Conservation (phyloP, 2,797 vertebrate genomes). For the Siniperca undulata region DNA sequence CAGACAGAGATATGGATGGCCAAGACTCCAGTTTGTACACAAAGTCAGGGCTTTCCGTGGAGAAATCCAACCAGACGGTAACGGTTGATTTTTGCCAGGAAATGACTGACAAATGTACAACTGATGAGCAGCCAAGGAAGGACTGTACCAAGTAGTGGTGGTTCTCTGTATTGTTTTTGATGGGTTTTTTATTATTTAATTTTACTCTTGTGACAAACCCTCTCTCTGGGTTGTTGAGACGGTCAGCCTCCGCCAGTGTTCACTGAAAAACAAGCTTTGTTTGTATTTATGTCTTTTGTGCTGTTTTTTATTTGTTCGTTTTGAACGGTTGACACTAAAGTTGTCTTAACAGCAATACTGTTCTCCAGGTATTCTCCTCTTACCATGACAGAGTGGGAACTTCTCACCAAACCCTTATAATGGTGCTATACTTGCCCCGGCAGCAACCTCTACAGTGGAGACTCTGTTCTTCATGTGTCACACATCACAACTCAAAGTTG, state of each 20-base stretch:
- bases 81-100: constrained; percentile 99
- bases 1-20: constrained; percentile 83
- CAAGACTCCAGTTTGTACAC: constrained; percentile 85
- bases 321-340: constrained; percentile 97
- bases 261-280: constrained; percentile 84
- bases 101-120: constrained; percentile 99
- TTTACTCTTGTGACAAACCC: constrained; percentile 86
- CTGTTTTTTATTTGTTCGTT: constrained; percentile 80
- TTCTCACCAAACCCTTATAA: constrained; percentile 88
- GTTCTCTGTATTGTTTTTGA: constrained; percentile 63
- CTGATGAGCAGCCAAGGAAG: constrained; percentile 97
- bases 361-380: constrained; percentile 93
- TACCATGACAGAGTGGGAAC: constrained; percentile 89
- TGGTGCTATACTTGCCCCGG: constrained; percentile 94
- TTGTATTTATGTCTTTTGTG: constrained; percentile 81
- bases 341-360: constrained; percentile 99
- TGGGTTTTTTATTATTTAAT: constrained; percentile 81
- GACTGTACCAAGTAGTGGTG: constrained; percentile 91
- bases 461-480: constrained; percentile 89
- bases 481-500: constrained; percentile 79
- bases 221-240: constrained; percentile 81
- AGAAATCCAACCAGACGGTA: constrained; percentile 94
- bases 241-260: constrained; percentile 92
- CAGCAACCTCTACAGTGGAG: constrained; percentile 88
- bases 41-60: constrained; percentile 87